Conservation (phyloP, 2,113 vertebrate genomes). For the Aphelocoma coerulescens region DNA sequence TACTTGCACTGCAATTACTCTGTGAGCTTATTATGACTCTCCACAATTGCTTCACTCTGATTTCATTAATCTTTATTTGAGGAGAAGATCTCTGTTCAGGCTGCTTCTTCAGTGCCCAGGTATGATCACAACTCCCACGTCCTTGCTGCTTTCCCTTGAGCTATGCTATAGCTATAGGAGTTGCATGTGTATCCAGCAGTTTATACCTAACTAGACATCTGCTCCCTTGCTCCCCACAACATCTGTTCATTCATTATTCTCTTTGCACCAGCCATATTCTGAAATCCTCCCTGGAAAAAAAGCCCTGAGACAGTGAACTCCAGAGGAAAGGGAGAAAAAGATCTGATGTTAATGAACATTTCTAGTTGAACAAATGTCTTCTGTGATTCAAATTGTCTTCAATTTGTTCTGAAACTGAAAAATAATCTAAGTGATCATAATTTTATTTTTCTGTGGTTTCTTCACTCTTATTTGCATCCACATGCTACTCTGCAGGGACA, state of each 20-base stretch:
- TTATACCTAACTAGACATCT: background rate
- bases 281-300: background rate
- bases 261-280: background rate
- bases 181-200: background rate
- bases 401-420: background rate
- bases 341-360: background rate
- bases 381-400: background rate
- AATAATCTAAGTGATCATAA: background rate
- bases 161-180: background rate
- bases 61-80: background rate
- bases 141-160: background rate
- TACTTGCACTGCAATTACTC: background rate
- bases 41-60: background rate
- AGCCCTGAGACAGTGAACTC: rapidly evolving
- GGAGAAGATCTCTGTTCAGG: background rate
- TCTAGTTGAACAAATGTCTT: background rate
- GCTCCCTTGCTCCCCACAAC: background rate
- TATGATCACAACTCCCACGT: background rate
- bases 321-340: background rate
- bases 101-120: background rate
- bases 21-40: background rate
- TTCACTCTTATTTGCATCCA: background rate
- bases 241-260: background rate
- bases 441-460: background rate
- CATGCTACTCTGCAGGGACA: background rate